Evolutionary conservation across 92 coral and sea anemone species (phyloP).

Genomic region (Siderastrea siderea): DNA sequence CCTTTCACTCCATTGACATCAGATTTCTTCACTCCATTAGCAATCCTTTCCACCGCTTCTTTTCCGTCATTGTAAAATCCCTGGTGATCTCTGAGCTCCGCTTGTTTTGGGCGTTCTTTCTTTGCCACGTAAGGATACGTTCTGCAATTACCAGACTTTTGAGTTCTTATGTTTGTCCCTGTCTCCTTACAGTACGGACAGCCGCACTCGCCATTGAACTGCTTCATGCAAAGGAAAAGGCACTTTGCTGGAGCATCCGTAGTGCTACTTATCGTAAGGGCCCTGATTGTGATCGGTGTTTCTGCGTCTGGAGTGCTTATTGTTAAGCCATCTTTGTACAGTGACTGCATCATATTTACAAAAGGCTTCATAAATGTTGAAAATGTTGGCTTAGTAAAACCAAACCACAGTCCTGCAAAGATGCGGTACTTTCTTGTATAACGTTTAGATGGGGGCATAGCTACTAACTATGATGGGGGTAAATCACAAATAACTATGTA

Average conservation of each 20-base stretch:
- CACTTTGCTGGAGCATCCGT: conserved; percentile 46
- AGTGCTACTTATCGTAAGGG: conserved; percentile 9
- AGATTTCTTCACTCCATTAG: neutral
- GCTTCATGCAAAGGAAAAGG: conserved; percentile 27
- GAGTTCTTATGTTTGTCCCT: neutral
- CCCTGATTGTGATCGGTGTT: conserved; percentile 24
- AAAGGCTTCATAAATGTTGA: neutral
- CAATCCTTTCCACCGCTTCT: neutral
- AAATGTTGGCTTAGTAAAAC: no score
- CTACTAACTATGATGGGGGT: no score
- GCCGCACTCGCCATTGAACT: conserved; percentile 36
- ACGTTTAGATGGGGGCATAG: no score
- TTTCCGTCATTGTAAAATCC: neutral
- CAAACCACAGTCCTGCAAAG: no score
- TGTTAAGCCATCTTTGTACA: conserved; percentile 9
- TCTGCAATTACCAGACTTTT: conserved; percentile 22
- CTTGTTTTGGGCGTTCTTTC: neutral
- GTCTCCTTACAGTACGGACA: conserved; percentile 19
- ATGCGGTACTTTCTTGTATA: no score
- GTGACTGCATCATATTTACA: neutral
- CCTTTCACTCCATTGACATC: conserved; percentile 30
- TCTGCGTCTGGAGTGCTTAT: neutral
- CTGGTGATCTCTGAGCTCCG: no score
- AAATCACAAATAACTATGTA: no score
- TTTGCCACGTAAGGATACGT: conserved; percentile 7